Percentiles rank a stretch among this genome's conserved stretches.
Evolutionary conservation across 2,888 invertebrate genomes (phyloP).

Genomic region (Cheilosia soror): DNA sequence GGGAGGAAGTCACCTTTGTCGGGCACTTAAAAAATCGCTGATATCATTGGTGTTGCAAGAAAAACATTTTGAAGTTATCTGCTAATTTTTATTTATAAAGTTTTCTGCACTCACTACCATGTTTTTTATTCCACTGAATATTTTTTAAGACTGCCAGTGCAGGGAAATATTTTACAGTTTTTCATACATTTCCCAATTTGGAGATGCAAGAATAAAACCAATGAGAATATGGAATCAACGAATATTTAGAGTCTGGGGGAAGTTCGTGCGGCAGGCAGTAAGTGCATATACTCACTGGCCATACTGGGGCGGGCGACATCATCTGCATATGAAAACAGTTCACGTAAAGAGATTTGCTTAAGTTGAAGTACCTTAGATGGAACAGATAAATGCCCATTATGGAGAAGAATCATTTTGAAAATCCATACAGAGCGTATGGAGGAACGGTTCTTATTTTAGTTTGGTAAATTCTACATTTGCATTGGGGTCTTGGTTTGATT

Average conservation of each 20-base stretch:
- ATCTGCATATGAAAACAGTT: conserved; percentile 44
- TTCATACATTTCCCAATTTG: conserved; percentile 26
- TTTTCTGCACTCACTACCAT: too few relatives aligned
- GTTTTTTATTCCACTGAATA: too few relatives aligned
- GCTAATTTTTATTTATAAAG: too few relatives aligned
- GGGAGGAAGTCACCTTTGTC: too few relatives aligned
- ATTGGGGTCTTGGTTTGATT: too few relatives aligned
- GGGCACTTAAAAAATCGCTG: too few relatives aligned
- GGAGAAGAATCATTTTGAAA: conserved; percentile 11
- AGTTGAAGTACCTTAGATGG: conserved; percentile 3
- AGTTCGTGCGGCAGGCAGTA: too few relatives aligned
- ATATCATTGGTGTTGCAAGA: too few relatives aligned
- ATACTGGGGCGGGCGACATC: conserved; percentile 14
- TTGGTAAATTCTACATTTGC: too few relatives aligned
- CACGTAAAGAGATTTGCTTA: neutral
- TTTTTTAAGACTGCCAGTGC: neutral
- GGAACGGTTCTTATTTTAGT: neutral
- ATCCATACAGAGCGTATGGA: conserved; percentile 2
- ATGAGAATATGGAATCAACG: conserved; percentile 11
- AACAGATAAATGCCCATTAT: conserved; percentile 5
- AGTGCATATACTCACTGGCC: too few relatives aligned
- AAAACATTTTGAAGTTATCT: too few relatives aligned
- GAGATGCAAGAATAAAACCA: conserved; percentile 18
- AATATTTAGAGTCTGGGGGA: too few relatives aligned
- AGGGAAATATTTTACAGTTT: conserved; percentile 22